phyloP scores from a whole-genome alignment of 2,113 vertebrate genomes.

The Leuciscus idus region DNA sequence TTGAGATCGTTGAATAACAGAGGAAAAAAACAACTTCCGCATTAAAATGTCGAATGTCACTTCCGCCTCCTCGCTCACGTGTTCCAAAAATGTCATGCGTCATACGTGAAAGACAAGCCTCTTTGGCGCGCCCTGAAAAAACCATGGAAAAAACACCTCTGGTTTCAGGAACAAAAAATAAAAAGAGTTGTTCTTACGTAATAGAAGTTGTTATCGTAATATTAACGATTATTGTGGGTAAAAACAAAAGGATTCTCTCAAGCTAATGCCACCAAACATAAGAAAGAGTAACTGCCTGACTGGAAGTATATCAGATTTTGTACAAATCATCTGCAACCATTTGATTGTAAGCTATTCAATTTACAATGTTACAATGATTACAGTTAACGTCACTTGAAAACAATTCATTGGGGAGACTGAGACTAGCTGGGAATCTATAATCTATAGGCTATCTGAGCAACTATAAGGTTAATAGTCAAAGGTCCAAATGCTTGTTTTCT shows the following conservation, averaged over 20 bases:
- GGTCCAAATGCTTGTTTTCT: background rate
- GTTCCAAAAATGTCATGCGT: conserved; percentile 67
- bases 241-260: background rate
- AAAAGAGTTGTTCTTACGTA: background rate
- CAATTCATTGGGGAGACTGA: background rate
- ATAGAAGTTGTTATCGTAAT: background rate
- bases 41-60: conserved; percentile 72
- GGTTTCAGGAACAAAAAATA: background rate
- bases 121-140: conserved; percentile 44
- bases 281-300: background rate
- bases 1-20: conserved; percentile 59
- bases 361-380: background rate
- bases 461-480: background rate
- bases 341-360: background rate
- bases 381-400: background rate
- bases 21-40: conserved; percentile 72
- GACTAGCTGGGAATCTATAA: background rate
- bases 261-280: background rate
- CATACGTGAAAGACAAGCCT: conserved; percentile 41
- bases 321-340: background rate
- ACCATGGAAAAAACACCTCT: no score
- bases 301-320: background rate
- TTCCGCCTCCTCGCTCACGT: conserved; percentile 62
- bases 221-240: background rate
- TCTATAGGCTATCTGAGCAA: background rate